A percentile compares a stretch with the other conserved stretches of the same genome.
Evolutionary conservation across 2,113 vertebrate species (phyloP).

Genomic region (Malurus elegans): DNA sequence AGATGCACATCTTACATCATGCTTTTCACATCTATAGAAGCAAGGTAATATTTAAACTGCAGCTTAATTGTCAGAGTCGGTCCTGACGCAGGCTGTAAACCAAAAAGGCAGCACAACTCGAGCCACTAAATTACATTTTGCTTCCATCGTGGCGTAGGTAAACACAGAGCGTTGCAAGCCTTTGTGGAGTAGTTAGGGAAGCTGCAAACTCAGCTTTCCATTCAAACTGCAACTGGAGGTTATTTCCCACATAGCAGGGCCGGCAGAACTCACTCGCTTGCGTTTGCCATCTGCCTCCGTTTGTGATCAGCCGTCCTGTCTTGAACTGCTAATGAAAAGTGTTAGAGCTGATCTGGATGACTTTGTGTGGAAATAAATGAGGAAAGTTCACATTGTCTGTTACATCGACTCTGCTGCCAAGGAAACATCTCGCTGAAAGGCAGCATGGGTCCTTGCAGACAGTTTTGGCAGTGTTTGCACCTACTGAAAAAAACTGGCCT

Average conservation of each 20-base stretch:
- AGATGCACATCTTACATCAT: not conserved
- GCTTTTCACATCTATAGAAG: not conserved
- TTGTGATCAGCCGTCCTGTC: not conserved
- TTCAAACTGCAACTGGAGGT: not conserved
- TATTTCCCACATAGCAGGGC: not conserved
- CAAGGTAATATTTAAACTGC: not conserved
- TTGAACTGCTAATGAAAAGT: slow-evolving; percentile 18
- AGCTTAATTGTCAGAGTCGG: not conserved
- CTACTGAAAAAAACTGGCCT: not conserved
- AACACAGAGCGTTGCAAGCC: not conserved
- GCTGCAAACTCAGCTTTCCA: not conserved
- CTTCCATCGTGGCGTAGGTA: not conserved
- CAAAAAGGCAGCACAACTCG: not conserved
- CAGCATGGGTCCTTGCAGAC: not conserved
- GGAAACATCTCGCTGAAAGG: not conserved
- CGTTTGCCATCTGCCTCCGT: slow-evolving; percentile 26
- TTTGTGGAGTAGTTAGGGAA: not conserved
- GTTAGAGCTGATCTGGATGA: not conserved
- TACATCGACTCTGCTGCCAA: slow-evolving; percentile 3
- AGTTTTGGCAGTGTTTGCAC: not conserved
- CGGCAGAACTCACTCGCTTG: not conserved
- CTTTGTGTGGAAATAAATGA: not conserved
- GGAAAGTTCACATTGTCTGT: slow-evolving; percentile 11
- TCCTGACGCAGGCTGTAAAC: not conserved
- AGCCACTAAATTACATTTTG: not conserved